Base-by-base conservation (phyloP, 2,113 vertebrate species). In the Cyanocitta stelleri region DNA sequence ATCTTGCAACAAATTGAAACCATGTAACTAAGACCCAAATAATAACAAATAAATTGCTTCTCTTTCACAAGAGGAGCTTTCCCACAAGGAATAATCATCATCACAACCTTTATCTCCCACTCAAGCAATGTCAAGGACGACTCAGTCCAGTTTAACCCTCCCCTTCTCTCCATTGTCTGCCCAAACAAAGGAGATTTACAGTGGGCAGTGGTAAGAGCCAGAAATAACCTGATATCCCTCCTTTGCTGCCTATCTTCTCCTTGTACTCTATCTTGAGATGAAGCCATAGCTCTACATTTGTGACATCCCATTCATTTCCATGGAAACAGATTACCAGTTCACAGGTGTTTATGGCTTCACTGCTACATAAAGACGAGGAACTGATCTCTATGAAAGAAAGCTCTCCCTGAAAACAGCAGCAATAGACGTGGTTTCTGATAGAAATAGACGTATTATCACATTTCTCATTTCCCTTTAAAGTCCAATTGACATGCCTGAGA, bases 221-320 rank as follows among this genome's bases (percentile, higher is more conserved):
- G 59, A 76, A 91, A 92, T 56, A 87, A 82, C 55, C 46, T 9
- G 30, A 83, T 39, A 64, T 35, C 16, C 10, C 29, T 87, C 49
- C 58, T 91, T 66, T 74, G 33, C 56, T 91, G 61, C 48, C n/a
- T 59, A 22, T 72, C 73, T 74, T 85, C 74, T 90, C 37, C 44
- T 93, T n/a, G 29, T 83, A 30, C 39, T 62, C 22, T 7, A 27
- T 87, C 52, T 85, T 82, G 79, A 95, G 81, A 87, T 94, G 80
- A 95, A 96, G 90, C 89, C 90, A 73, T 80, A 87, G 74, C 3
- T 1, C 61, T 91, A 54, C 37, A 26, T 82, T 88, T 90, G 89
- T 95, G 94, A 89, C 89, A 95, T 94, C 76, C 46, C 26, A 76
- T 95, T 93, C 80, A 96, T 97, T 96, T 95, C 96, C 96, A 93